Conservation (phyloP, 2,113 vertebrate genomes). For the Puffinus mauretanicus region DNA sequence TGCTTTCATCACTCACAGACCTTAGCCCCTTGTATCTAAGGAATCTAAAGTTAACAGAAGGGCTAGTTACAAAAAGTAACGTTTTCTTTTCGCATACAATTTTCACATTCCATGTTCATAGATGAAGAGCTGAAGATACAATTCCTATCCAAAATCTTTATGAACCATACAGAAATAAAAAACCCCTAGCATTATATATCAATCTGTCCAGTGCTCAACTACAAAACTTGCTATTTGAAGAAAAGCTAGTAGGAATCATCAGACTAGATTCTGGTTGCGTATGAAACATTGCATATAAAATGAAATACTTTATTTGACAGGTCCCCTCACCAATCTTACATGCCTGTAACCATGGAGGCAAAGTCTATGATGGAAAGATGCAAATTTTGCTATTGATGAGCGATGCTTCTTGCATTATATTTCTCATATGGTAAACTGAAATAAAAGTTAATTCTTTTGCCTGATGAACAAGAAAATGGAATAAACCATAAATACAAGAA, state of each 20-base stretch:
- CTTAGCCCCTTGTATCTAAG: neutral
- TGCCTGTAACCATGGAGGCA: neutral
- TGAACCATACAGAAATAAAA: neutral
- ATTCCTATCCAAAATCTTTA: neutral
- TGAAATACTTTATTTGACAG: neutral
- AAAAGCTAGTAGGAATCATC: neutral
- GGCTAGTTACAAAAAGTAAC: neutral
- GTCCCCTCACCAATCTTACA: neutral
- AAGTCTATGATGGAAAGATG: neutral
- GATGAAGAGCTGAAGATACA: neutral
- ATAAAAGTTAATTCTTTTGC: constrained; percentile 50
- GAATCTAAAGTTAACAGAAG: neutral
- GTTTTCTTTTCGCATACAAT: neutral
- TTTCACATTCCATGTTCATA: neutral
- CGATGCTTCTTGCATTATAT: neutral
- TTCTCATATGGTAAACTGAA: constrained; percentile 20
- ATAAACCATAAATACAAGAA: neutral
- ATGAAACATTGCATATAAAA: neutral
- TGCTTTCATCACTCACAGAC: neutral
- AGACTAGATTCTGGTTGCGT: neutral
- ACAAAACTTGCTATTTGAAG: neutral
- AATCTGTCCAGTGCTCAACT: neutral
- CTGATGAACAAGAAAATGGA: constrained; percentile 34
- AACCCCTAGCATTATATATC: neutral
- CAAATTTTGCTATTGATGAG: neutral